A percentile compares a stretch with the other conserved stretches of the same genome.
phyloP scores from a whole-genome alignment of 1,140 invertebrate species.

The Archegozetes longisetosus region DNA sequence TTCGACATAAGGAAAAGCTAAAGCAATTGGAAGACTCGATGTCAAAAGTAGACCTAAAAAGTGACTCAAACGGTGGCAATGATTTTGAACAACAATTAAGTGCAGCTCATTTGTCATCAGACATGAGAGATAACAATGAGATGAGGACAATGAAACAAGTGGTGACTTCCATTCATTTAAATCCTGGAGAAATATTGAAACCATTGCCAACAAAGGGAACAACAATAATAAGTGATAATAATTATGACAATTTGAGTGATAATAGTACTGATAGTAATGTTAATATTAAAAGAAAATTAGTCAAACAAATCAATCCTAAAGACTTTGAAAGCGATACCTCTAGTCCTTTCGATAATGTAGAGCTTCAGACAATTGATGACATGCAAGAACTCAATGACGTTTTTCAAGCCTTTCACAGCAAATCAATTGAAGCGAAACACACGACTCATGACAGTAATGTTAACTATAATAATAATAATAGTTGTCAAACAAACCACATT shows the following conservation, averaged over 20 bases:
- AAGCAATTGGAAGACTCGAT: background rate
- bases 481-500: no score
- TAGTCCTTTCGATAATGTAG: constrained; percentile 76
- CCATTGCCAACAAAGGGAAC: background rate
- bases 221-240: background rate
- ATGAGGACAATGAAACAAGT: constrained; percentile 3
- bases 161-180: constrained; percentile 1
- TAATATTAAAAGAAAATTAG: background rate
- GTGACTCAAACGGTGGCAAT: background rate
- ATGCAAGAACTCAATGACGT: constrained; percentile 61
- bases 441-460: background rate
- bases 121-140: background rate
- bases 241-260: background rate
- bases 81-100: background rate
- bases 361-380: constrained; percentile 75
- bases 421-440: background rate
- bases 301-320: constrained; percentile 16
- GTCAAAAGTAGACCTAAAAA: background rate
- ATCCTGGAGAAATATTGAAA: constrained; percentile 1
- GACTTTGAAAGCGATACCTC: constrained; percentile 77
- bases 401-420: constrained; percentile 15
- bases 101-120: background rate
- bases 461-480: background rate
- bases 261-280: background rate
- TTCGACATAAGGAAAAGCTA: background rate